Conservation (phyloP, 2,797 vertebrate species). For the Phaenicophaeus curvirostris region DNA sequence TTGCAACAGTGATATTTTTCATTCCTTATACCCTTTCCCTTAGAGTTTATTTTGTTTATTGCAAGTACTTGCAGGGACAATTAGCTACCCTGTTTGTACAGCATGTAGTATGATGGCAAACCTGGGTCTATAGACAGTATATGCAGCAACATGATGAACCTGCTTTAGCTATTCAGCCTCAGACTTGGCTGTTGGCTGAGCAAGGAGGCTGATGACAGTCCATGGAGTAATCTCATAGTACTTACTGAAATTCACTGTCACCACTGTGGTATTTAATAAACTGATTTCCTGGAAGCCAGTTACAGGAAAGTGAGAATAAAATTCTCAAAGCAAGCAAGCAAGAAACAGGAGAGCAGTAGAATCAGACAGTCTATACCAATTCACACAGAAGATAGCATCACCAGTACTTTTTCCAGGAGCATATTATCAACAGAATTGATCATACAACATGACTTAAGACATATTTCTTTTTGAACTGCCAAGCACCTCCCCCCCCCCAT, state of each 20-base stretch:
- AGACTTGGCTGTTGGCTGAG: conserved; percentile 25
- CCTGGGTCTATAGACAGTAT: background rate
- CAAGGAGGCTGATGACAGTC: conserved; percentile 39
- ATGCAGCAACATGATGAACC: background rate
- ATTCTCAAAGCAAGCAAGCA: background rate
- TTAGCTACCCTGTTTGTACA: background rate
- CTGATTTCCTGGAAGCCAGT: conserved; percentile 65
- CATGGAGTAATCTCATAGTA: background rate
- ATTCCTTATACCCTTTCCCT: background rate
- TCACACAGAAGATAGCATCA: background rate
- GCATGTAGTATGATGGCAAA: background rate
- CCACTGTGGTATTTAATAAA: conserved; percentile 77
- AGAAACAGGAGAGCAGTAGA: conserved; percentile 39
- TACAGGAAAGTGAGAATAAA: conserved; percentile 48
- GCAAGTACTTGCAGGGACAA: background rate
- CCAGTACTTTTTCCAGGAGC: background rate
- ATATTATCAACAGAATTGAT: background rate
- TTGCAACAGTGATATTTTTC: background rate
- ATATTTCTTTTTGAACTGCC: background rate
- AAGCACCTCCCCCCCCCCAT: too few relatives aligned
- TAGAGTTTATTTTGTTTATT: background rate
- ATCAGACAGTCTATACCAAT: conserved; percentile 33
- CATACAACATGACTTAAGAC: background rate
- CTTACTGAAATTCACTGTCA: conserved; percentile 75
- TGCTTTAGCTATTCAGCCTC: background rate